A percentile compares a stretch with the other conserved stretches of the same genome.
Evolutionary conservation across 1,140 invertebrate genomes (phyloP).

Genomic region (Penaeus vannamei): DNA sequence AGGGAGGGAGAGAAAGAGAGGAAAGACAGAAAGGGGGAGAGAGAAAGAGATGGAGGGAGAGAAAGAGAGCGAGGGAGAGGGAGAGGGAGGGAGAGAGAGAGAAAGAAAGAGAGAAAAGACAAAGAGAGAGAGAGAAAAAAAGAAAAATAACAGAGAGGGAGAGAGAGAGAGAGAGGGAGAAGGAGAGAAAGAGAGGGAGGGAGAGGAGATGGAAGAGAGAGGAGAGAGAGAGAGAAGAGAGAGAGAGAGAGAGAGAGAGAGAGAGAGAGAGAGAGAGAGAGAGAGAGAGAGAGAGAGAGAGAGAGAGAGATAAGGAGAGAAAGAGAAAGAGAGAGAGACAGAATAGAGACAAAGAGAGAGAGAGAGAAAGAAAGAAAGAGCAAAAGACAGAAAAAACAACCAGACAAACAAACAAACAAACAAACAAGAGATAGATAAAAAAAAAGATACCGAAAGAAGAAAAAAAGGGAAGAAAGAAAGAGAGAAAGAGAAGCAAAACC

Average conservation of each 20-base stretch:
- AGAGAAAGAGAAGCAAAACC: no score
- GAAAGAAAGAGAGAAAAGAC: not conserved
- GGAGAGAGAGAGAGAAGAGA: not conserved
- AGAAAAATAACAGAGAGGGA: not conserved
- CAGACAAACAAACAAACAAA: no score
- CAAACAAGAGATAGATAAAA: not conserved
- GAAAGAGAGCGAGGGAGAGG: not conserved
- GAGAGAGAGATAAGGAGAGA: no score
- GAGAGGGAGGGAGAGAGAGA: not conserved
- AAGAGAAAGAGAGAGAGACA: not conserved
- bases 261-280: no score
- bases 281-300: no score
- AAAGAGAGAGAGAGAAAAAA: not conserved
- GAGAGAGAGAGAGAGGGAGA: not conserved
- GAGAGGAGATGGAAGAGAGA: not conserved
- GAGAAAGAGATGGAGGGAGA: not conserved
- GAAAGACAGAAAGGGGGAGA: not conserved
- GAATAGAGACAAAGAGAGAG: no score
- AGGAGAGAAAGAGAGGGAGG: not conserved
- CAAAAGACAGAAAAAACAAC: no score
- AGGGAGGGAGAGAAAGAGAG: not conserved
- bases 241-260: not conserved
- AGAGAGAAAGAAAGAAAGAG: not conserved
- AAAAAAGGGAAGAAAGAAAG: not conserved
- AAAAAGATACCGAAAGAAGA: not conserved